Evolutionary conservation across 2,888 invertebrate species (phyloP), one percentile per base, ranked within the genome.

Genomic region (Heterodera filipjevi): DNA sequence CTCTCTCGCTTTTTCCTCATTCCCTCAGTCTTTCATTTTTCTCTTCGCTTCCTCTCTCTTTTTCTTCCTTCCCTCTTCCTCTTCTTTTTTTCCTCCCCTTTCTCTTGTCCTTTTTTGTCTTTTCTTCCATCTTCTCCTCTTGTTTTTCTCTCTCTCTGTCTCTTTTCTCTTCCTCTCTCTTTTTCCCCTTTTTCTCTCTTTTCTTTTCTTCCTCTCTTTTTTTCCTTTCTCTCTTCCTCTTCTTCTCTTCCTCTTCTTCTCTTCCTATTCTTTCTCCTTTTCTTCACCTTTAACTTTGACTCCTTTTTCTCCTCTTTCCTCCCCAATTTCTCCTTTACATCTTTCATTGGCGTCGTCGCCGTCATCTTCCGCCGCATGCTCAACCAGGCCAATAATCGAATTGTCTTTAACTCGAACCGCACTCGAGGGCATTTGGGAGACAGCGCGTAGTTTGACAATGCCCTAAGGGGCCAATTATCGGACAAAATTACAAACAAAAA

Each of bases 391-490:
- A 12, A 75, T 75, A 75, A 75, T 75, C 68, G 66, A 75, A 64
- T 75, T 75, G 59, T 75, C 75, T 22, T 49, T 22, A 19, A 77
- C 59, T 16, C 49, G 49, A 44, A 77, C 30, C 19, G 39, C 10
- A 30, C 72, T 33, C 53, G 44, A 44, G 39, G 16, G 39, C 53
- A 22, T 53, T 59, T 59, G n/a, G 5, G 71, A 35, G 33, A 66
- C 64, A 39, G 68, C 76, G 44, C 59, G 44, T 44, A 79, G 46
- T 64, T 66, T 35, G 49, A 76, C 59, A 49, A 30, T 79, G 14
- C 77, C 77, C 77, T 77, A 71, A 77, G 71, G 30, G 39, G 30
- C 39, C 71, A 33, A 35, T 44, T 35, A 76, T 64, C 70, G 30
- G 46, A 27, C 12, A 33, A 76, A 35, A 1, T n/a, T 16, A 39